A percentile compares a stretch with the other conserved stretches of the same genome.
These are phyloP conservation scores for Petaurus breviceps DNA, from an alignment of 2,113 vertebrate genomes.

Conservation along the genomic window DNA sequence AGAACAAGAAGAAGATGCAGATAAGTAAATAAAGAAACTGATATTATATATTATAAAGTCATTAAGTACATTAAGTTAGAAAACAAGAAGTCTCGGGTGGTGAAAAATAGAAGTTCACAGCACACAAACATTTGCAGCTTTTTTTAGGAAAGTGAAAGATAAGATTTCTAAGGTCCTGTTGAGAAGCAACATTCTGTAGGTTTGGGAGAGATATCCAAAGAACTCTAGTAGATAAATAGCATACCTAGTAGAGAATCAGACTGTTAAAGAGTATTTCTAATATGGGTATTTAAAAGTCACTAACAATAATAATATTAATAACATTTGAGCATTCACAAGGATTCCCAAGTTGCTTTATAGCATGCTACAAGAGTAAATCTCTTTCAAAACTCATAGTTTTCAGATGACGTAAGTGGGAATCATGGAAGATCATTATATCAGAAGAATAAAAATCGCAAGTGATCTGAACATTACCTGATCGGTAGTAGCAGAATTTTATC, in stretches of 20 bases:
- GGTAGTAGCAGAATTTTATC: not conserved
- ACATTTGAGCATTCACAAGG: too few species aligned
- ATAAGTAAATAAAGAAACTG: conserved; percentile 50
- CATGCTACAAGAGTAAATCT: too few species aligned
- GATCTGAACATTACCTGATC: too few species aligned
- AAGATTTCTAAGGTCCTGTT: conserved; percentile 34
- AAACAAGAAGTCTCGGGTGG: conserved; percentile 34
- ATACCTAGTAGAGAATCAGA: not conserved
- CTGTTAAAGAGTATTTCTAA: not conserved
- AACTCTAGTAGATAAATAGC: not conserved
- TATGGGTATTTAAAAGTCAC: conserved; percentile 35
- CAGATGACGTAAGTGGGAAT: too few species aligned
- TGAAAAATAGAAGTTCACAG: conserved; percentile 49
- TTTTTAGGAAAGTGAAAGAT: conserved; percentile 18
- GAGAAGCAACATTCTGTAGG: conserved; percentile 38
- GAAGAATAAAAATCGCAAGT: too few species aligned
- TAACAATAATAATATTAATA: not conserved
- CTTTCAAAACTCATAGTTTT: too few species aligned
- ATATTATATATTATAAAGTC: too few species aligned
- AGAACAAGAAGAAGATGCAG: not conserved
- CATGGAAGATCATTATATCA: too few species aligned
- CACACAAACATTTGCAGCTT: conserved; percentile 43
- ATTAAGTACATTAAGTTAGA: conserved; percentile 49
- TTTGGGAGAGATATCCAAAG: conserved; percentile 17
- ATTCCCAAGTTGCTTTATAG: too few species aligned